These are phyloP conservation scores for Calosoma granatense DNA, from an alignment of 1,140 invertebrate genomes.

Conservation along the genomic window DNA sequence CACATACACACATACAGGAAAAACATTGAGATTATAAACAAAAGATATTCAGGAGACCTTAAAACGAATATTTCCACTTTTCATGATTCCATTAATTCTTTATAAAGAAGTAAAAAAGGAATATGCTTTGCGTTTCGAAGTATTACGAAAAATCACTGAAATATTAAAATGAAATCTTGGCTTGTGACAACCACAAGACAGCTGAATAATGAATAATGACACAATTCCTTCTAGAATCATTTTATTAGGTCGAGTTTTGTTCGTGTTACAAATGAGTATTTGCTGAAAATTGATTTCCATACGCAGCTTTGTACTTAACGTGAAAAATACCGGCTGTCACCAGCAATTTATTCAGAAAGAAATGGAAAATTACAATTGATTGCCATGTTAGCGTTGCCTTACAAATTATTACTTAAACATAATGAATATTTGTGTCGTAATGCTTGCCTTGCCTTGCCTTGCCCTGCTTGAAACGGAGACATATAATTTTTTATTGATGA, in stretches of 20 bases:
- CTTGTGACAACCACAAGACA: slow-evolving; percentile 4
- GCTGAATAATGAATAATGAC: background rate
- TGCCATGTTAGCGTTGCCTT: background rate
- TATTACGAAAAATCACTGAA: background rate
- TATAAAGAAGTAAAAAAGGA: background rate
- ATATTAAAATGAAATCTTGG: background rate
- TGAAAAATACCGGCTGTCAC: background rate
- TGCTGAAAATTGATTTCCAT: slow-evolving; percentile 7
- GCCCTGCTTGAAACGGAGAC: too few relatives aligned
- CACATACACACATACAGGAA: too few relatives aligned
- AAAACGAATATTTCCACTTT: too few relatives aligned
- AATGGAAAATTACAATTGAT: slow-evolving; percentile 2
- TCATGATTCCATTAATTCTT: background rate
- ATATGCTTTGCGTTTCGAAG: background rate
- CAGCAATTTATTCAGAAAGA: background rate
- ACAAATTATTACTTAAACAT: background rate
- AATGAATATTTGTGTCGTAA: background rate
- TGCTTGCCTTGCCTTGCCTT: too few relatives aligned
- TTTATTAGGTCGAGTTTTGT: background rate
- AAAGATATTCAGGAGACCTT: too few relatives aligned
- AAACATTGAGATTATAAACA: too few relatives aligned
- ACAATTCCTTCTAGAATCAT: background rate
- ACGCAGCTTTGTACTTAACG: background rate
- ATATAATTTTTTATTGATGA: too few relatives aligned
- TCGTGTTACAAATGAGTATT: background rate